A percentile compares a stretch with the other conserved stretches of the same genome.
phyloP scores from a whole-genome alignment of 2,888 invertebrate species.

The Lasius fuliginosus region DNA sequence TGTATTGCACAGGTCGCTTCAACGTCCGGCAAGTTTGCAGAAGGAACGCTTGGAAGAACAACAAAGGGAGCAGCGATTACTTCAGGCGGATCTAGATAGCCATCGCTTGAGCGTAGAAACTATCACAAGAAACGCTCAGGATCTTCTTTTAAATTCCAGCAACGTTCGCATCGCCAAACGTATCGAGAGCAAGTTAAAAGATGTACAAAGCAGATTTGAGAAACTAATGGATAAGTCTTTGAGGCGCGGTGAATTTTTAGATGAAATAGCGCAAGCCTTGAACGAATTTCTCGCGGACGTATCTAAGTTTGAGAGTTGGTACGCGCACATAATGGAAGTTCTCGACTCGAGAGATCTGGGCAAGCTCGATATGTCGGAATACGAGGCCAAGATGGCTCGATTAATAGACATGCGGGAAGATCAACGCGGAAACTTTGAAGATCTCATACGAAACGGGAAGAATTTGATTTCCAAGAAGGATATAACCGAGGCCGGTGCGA shows the following conservation, averaged over 20 bases:
- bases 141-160: constrained; percentile 93
- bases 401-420: constrained; percentile 88
- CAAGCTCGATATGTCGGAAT: constrained; percentile 90
- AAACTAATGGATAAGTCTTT: constrained; percentile 93
- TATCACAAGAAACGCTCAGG: constrained; percentile 92
- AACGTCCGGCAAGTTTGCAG: constrained; percentile 95
- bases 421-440: constrained; percentile 89
- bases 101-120: constrained; percentile 95
- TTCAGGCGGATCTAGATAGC: constrained; percentile 94
- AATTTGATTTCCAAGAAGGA: constrained; percentile 94
- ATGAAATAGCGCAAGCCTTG: constrained; percentile 91
- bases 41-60: constrained; percentile 96
- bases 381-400: constrained; percentile 88
- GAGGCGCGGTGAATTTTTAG: constrained; percentile 93
- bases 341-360: constrained; percentile 92
- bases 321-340: constrained; percentile 90
- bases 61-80: constrained; percentile 93
- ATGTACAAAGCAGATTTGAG: constrained; percentile 94
- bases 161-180: constrained; percentile 96
- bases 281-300: constrained; percentile 80
- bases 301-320: constrained; percentile 91
- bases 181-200: constrained; percentile 95
- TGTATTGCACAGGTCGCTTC: constrained; percentile 87
- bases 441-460: constrained; percentile 93
- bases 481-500: constrained; percentile 94